Evolutionary conservation across 2,797 vertebrate genomes (phyloP), one percentile per base, ranked within the genome.

Genomic region (Oceanodroma leucorhoa): DNA sequence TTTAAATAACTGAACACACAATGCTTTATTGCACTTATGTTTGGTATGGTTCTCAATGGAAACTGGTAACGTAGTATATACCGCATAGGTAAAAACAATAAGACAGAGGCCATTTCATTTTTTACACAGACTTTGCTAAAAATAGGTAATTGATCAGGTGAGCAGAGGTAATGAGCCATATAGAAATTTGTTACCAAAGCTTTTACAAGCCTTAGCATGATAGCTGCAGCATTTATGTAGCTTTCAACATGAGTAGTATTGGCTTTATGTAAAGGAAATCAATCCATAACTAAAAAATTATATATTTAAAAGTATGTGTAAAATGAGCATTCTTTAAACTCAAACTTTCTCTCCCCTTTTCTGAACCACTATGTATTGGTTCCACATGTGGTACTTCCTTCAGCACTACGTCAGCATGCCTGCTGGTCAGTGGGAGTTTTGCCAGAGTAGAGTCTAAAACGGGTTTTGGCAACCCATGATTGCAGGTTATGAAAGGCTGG

Each of bases 221-320:
- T 22, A 88, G 57, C 58, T 82, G 50, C 54, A 78, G 57, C 12
- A 29, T 81, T 86, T 76, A 14, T 50, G 27, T 62, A 61, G 72
- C 16, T 69, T 90, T 78, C 75, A 81, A 64, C 15, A 4, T 54
- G 3, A 45, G 10, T 48, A 43, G 16, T 50, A 21, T 13, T 83
- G 8, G 41, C 46, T 79, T 86, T 76, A 62, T n/a, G 5, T 61
- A 43, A 65, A 61, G 46, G 21, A 72, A 70, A 58, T 34, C 2
- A 58, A 71, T 50, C 38, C 9, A 19, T 55, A 67, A 61, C 15
- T 45, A 18, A 57, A 84, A 69, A 78, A 7, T 2, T 14, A 1
- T 60, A 7, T 65, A 64, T 87, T 7, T 2, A 55, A 60, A 83
- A 46, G 30, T 23, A 24, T 0, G 0, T 34, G 5, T 66, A 58